Base-by-base conservation (phyloP, 2,888 invertebrate genomes). In the Tinea semifulvella region DNA sequence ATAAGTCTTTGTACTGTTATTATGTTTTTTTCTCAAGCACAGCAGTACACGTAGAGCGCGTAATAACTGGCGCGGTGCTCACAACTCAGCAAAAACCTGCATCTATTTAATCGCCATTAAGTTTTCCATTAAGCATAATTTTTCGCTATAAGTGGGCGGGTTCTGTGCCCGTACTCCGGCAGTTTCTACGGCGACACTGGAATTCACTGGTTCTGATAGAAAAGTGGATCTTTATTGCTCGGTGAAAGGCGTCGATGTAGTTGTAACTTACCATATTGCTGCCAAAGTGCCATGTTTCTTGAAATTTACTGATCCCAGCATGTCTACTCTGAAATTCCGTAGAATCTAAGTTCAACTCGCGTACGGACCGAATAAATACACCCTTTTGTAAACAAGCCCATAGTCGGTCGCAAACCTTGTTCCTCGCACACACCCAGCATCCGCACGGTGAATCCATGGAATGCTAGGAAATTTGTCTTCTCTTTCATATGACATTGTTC, bases 181-280 rank as follows among this genome's bases (percentile, higher is more conserved):
- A 53, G 53, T 57, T 56, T 55, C 52, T 56, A 56, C 57, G 56
- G 58, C 36, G 14, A n/a, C 42, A 42, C 42, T 18, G 25, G 59
- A 57, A 58, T 57, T 54, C 49, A 56, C 52, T 56, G 53, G 56
- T 59, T 61, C 58, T 59, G 61, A 61, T 69, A 65, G 70, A 75
- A 72, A 75, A 70, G 71, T 68, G 61, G 68, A 65, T 68, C 64
- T 68, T 68, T 68, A 68, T 68, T 63, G 61, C 63, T 50, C 52
- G 63, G 75, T 69, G 75, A 75, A 76, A 76, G 72, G 68, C 58
- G 36, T 6, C 39, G 40, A 44, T 25, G 27, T 48, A 43, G 17
- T 27, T 54, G 56, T 54, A 53, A 54, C 49, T 57, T 53, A 52
- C 52, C 51, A 53, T 60, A 61, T 58, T 56, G 57, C 52, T 55